phyloP scores from a whole-genome alignment of 1,140 invertebrate species.

The Parapsyche elsis region DNA sequence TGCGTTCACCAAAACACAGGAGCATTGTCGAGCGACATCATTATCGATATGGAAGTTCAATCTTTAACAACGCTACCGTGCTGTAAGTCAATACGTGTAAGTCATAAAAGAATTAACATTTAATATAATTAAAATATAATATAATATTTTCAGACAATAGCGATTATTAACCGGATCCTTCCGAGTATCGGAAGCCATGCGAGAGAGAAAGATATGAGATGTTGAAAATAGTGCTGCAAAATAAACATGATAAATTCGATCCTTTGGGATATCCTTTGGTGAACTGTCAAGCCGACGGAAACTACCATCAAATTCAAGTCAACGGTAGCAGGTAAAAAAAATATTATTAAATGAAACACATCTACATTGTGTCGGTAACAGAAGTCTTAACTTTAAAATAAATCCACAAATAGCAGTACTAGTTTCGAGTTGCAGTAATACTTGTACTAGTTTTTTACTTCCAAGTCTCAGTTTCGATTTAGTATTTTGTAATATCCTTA shows the following conservation, averaged over 20 bases:
- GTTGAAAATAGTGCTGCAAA: conserved; percentile 58
- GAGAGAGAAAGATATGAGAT: conserved; percentile 61
- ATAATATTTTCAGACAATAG: conserved; percentile 44
- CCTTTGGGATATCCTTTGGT: conserved; percentile 61
- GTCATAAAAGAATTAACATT: no score
- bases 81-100: conserved; percentile 65
- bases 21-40: conserved; percentile 56
- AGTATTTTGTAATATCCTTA: no score
- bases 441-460: no score
- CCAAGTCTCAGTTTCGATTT: no score
- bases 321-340: conserved; percentile 28
- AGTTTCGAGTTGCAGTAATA: no score
- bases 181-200: conserved; percentile 65
- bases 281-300: conserved; percentile 69
- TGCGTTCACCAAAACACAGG: conserved; percentile 68
- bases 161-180: conserved; percentile 31
- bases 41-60: conserved; percentile 61
- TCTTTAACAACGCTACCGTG: conserved; percentile 64
- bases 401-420: no score
- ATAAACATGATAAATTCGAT: conserved; percentile 60
- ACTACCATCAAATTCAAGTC: conserved; percentile 61
- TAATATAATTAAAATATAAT: no score
- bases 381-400: no score
- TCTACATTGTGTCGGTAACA: no score
- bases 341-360: no score